phyloP scores from a whole-genome alignment of 2,888 invertebrate species.

The Orthosia cruda region DNA sequence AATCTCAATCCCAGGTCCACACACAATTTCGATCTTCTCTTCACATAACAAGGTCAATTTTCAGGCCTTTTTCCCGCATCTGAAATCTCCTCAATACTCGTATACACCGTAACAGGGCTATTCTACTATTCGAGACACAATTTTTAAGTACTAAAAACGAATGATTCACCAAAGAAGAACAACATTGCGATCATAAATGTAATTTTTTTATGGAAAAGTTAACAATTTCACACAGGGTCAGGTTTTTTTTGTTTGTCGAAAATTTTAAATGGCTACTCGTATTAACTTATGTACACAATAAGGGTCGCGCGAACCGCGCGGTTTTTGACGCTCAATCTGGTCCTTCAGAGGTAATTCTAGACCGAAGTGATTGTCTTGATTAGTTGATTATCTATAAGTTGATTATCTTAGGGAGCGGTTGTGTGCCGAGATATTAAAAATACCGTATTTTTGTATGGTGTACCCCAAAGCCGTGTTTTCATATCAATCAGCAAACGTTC shows the following conservation, averaged over 20 bases:
- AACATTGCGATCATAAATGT: neutral
- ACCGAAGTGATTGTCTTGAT: no score
- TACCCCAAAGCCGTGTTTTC: no score
- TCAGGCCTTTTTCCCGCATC: conserved; percentile 13
- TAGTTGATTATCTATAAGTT: no score
- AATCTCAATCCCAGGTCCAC: neutral
- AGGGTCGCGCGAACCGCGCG: no score
- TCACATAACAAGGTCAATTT: conserved; percentile 37
- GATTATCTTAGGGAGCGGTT: no score
- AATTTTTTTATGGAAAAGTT: no score
- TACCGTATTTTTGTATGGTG: no score
- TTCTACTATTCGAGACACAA: neutral
- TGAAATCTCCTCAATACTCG: conserved; percentile 54
- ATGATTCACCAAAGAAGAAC: neutral
- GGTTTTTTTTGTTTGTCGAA: neutral
- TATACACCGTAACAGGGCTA: conserved; percentile 60
- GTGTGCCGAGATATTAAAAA: no score
- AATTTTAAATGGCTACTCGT: neutral
- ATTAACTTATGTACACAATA: no score
- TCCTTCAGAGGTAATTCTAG: no score
- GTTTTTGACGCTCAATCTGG: no score
- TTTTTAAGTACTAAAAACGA: neutral
- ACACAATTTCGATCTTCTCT: conserved; percentile 14
- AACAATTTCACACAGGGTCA: neutral
- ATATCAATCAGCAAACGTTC: no score